Evolutionary conservation across 2,888 invertebrate genomes (phyloP).

Genomic region (Drosophila longiperda): DNA sequence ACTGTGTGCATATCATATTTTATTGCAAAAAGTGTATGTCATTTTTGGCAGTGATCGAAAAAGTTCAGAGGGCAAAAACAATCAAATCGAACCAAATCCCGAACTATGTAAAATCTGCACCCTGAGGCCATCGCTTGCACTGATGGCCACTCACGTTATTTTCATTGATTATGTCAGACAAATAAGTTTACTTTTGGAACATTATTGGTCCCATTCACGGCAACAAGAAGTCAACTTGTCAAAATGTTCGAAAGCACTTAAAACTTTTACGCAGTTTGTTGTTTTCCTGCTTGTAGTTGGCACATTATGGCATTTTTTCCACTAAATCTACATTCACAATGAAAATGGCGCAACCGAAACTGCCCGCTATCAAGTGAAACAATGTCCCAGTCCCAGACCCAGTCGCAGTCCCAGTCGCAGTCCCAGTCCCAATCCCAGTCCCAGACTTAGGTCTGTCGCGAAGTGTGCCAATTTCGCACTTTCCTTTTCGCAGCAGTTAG

Average conservation of each 20-base stretch:
- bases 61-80: constrained; percentile 7
- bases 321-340: constrained; percentile 56
- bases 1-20: constrained; percentile 1
- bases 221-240: constrained; percentile 75
- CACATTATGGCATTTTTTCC: constrained; percentile 67
- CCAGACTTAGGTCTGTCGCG: constrained; percentile 13
- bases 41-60: constrained; percentile 14
- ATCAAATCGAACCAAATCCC: constrained; percentile 19
- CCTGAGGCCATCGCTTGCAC: constrained; percentile 3
- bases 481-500: constrained; percentile 47
- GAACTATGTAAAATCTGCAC: not conserved
- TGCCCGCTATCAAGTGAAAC: constrained; percentile 8
- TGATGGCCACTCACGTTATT: constrained; percentile 54
- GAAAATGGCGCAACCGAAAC: constrained; percentile 4
- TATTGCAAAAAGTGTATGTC: constrained; percentile 18
- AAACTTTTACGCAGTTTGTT: constrained; percentile 70
- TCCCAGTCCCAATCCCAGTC: constrained; percentile 3
- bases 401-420: not conserved
- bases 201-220: constrained; percentile 70
- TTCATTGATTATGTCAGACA: constrained; percentile 70
- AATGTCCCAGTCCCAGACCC: constrained; percentile 17
- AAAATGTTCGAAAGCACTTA: constrained; percentile 78
- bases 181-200: constrained; percentile 69
- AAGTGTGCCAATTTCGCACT: constrained; percentile 66
- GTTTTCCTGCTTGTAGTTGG: constrained; percentile 61